These are phyloP conservation scores for Nesoenas mayeri DNA, from an alignment of 2,113 vertebrate genomes.

Conservation along the genomic window DNA sequence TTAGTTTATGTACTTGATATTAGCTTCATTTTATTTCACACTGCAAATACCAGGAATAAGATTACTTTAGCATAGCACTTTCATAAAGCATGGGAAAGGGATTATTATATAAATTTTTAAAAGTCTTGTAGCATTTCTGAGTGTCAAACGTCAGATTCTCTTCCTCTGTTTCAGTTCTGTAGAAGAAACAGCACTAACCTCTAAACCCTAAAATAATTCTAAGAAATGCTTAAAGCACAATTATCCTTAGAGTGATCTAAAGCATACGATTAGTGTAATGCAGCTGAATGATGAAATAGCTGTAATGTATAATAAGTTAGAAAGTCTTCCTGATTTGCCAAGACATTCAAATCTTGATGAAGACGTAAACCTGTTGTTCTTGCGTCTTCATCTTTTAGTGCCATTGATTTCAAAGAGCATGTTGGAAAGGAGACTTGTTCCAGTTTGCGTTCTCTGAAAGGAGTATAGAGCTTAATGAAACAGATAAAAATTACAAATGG, in stretches of 20 bases:
- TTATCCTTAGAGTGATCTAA: neutral
- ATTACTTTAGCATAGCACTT: neutral
- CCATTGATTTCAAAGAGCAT: neutral
- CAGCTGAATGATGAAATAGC: neutral
- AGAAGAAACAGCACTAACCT: neutral
- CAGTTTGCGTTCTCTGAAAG: neutral
- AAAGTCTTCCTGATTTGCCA: neutral
- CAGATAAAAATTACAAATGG: neutral
- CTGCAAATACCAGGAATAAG: neutral
- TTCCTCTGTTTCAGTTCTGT: neutral
- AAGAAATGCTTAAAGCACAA: neutral
- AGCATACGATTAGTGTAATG: neutral
- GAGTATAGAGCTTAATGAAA: neutral
- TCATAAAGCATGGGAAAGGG: neutral
- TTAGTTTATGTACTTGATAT: neutral
- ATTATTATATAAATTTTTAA: neutral
- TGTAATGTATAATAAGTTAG: accelerated
- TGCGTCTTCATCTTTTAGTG: neutral
- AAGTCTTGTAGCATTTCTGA: neutral
- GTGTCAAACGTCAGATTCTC: neutral
- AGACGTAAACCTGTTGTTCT: neutral
- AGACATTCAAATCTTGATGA: neutral
- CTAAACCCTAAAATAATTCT: neutral
- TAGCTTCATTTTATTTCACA: neutral
- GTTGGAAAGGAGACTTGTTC: neutral